Conservation (phyloP, 92 coral and sea anemone genomes). For the Paramuricea clavata region DNA sequence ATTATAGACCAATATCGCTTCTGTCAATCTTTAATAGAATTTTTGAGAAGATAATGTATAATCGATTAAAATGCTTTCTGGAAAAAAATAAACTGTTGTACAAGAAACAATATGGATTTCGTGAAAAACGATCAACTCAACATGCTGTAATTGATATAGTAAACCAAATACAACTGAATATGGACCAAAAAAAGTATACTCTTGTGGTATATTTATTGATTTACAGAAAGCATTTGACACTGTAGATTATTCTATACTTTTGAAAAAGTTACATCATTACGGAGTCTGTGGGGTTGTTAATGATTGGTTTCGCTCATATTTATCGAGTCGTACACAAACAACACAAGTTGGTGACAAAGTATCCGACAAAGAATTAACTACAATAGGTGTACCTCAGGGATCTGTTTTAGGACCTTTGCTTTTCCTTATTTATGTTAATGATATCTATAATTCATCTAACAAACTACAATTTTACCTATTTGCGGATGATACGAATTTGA, state of each 20-base stretch:
- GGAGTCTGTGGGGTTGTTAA: constrained; percentile 31
- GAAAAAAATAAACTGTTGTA: not conserved
- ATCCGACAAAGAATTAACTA: no score
- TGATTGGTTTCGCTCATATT: constrained; percentile 3
- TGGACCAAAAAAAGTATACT: constrained; percentile 6
- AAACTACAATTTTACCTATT: constrained; percentile 15
- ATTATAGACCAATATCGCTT: constrained; percentile 52
- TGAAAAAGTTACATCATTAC: constrained; percentile 19
- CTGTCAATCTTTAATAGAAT: constrained; percentile 24
- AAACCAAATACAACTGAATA: constrained; percentile 22
- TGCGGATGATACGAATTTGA: constrained; percentile 22
- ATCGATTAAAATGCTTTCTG: not conserved
- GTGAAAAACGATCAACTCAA: constrained; percentile 23
- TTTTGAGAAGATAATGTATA: not conserved
- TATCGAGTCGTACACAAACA: constrained; percentile 4
- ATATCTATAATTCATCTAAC: constrained; percentile 20
- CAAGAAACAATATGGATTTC: constrained; percentile 11
- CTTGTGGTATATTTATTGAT: constrained; percentile 27
- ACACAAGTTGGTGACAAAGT: not conserved
- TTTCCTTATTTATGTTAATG: constrained; percentile 4
- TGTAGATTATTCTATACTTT: not conserved
- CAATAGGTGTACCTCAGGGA: constrained; percentile 30
- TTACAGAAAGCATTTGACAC: not conserved
- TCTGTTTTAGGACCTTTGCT: constrained; percentile 2
- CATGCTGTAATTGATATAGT: constrained; percentile 22